phyloP scores from a whole-genome alignment of 2,113 vertebrate species.

The Macrotis lagotis region DNA sequence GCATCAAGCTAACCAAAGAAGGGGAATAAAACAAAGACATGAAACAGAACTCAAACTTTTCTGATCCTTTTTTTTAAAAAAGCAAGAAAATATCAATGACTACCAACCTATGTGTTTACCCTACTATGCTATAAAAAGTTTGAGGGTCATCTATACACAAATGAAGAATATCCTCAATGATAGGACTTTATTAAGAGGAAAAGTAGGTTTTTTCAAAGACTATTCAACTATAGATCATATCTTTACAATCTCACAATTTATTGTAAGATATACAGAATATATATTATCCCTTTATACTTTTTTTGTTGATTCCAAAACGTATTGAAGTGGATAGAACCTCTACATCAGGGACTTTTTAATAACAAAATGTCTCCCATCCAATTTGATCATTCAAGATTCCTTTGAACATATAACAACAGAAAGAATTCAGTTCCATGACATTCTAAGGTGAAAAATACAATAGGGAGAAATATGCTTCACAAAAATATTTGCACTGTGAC shows the following conservation, averaged over 20 bases:
- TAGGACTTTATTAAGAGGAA: not conserved
- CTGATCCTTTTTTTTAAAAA: not conserved
- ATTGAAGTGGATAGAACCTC: not conserved
- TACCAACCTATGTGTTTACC: not conserved
- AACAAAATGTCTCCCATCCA: not conserved
- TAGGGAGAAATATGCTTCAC: not conserved
- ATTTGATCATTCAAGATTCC: not conserved
- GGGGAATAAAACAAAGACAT: not conserved
- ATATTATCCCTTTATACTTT: not conserved
- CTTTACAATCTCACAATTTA: not conserved
- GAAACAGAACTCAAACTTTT: not conserved
- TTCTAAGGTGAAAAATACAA: not conserved
- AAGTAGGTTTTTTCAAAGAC: not conserved
- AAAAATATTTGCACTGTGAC: not conserved
- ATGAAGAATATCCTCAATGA: not conserved
- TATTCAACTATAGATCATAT: not conserved
- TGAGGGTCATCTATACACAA: not conserved
- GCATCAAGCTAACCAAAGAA: not conserved
- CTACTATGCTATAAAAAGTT: not conserved
- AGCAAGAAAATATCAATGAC: not conserved
- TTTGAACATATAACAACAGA: not conserved
- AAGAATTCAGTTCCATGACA: not conserved
- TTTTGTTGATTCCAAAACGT: not conserved
- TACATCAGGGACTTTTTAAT: not conserved
- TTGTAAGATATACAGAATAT: not conserved